Conservation (phyloP, 2,888 invertebrate genomes). For the Yponomeuta cagnagella region DNA sequence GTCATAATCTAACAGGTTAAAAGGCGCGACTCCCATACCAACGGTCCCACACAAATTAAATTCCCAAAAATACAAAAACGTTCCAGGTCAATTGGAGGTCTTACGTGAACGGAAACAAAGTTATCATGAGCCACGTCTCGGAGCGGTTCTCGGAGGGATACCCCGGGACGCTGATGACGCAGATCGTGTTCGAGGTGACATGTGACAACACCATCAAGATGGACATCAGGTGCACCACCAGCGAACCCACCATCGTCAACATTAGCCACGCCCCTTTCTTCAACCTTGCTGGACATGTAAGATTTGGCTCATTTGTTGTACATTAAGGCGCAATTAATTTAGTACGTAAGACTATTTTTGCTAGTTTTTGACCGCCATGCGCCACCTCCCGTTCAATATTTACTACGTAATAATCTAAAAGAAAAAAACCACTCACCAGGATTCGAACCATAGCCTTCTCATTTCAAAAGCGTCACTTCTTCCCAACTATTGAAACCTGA, state of each 20-base stretch:
- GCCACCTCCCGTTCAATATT: no score
- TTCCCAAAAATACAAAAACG: background rate
- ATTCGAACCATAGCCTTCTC: no score
- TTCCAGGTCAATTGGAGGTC: conserved; percentile 80
- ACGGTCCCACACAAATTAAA: no score
- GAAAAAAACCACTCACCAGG: no score
- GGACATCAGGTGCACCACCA: conserved; percentile 83
- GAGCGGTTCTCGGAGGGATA: conserved; percentile 90
- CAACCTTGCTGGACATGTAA: conserved; percentile 93
- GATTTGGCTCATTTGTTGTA: conserved; percentile 24
- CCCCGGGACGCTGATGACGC: conserved; percentile 87
- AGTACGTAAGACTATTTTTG: no score
- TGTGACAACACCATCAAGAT: conserved; percentile 84
- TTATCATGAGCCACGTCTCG: conserved; percentile 85
- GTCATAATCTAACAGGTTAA: no score
- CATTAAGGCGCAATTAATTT: no score
- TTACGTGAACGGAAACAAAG: conserved; percentile 73
- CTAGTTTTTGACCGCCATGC: no score
- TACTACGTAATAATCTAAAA: no score
- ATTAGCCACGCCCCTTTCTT: conserved; percentile 93
- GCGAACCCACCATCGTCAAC: conserved; percentile 88
- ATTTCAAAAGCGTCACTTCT: no score
- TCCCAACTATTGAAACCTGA: no score
- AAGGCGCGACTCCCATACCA: no score
- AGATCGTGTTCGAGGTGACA: conserved; percentile 81